Evolutionary conservation across 2,888 invertebrate genomes (phyloP).

Genomic region (Serripes groenlandicus): DNA sequence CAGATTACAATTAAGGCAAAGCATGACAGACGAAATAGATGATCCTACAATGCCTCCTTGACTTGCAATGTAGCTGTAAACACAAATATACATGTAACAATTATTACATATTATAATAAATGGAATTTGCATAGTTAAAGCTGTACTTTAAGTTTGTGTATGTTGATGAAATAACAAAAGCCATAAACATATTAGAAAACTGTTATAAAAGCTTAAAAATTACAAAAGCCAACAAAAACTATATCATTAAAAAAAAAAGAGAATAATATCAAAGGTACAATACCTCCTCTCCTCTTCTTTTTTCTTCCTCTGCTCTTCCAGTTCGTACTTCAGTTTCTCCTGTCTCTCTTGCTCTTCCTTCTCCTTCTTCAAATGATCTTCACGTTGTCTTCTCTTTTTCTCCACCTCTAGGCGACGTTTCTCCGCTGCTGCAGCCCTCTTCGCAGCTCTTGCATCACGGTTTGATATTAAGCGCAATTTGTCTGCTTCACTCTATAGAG

Average conservation of each 20-base stretch:
- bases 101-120: too few relatives aligned
- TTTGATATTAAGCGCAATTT: conserved; percentile 80
- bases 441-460: conserved; percentile 83
- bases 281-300: conserved; percentile 81
- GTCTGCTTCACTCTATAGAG: conserved; percentile 70
- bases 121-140: too few relatives aligned
- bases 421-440: conserved; percentile 83
- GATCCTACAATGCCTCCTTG: too few relatives aligned
- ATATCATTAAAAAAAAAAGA: neutral
- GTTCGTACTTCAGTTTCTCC: conserved; percentile 78
- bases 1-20: too few relatives aligned
- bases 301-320: conserved; percentile 80
- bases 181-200: too few relatives aligned
- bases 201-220: too few relatives aligned
- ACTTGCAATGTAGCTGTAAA: too few relatives aligned
- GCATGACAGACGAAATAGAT: too few relatives aligned
- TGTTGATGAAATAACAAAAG: too few relatives aligned
- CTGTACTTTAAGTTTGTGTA: too few relatives aligned
- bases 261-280: neutral
- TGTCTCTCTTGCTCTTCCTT: conserved; percentile 81
- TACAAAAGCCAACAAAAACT: neutral
- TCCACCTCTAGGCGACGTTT: conserved; percentile 83
- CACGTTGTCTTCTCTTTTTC: conserved; percentile 77
- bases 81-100: too few relatives aligned
- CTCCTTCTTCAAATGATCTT: conserved; percentile 79